Base-by-base conservation (phyloP, 2,113 vertebrate genomes). In the Empidonax alnorum region DNA sequence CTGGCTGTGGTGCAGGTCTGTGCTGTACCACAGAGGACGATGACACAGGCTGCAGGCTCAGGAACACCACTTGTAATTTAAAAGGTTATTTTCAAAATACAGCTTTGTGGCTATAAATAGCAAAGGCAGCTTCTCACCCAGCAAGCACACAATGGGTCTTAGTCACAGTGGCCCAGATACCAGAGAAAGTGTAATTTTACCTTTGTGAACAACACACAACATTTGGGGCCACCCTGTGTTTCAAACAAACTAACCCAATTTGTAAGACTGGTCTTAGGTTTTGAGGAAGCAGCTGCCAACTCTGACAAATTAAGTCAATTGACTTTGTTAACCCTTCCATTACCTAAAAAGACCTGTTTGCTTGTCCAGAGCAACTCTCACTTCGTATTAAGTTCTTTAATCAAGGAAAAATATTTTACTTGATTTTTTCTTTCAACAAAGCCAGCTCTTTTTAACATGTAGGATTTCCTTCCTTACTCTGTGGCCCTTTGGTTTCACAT, bases 41-140 rank as follows among this genome's bases (percentile, higher is more conserved):
- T 14, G 6, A 91, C 12, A 6, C 66, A 27, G 37, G 65, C 77
- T 72, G 67, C n/a, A 91, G 63, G 75, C 81, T 88, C 59, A 63
- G 72, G 53, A 88, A 76, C 61, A 73, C 21, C 74, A 33, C 82
- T 67, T 80, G 47, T 44, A 42, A 86, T 91, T 90, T 66, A 27
- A 86, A 90, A 71, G 59, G 30, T 80, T 89, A 77, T 88, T 92
- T 95, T 81, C 75, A 79, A 96, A 90, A 84, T n/a, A 65, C 35
- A 67, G 65, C 61, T 76, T 77, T 28, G 35, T 10, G 56, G 49
- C 52, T 91, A 92, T 82, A 94, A 90, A 84, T 69, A 93, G 89
- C 53, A 58, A 69, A 84, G 79, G 7, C 12, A 71, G 61, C 24
- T 76, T 58, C 95, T 90, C 72, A 55, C 53, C 66, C 55, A 53